Percentiles rank a stretch among this genome's conserved stretches.
phyloP scores from a whole-genome alignment of 2,888 invertebrate species.

The Syrphus vitripennis region DNA sequence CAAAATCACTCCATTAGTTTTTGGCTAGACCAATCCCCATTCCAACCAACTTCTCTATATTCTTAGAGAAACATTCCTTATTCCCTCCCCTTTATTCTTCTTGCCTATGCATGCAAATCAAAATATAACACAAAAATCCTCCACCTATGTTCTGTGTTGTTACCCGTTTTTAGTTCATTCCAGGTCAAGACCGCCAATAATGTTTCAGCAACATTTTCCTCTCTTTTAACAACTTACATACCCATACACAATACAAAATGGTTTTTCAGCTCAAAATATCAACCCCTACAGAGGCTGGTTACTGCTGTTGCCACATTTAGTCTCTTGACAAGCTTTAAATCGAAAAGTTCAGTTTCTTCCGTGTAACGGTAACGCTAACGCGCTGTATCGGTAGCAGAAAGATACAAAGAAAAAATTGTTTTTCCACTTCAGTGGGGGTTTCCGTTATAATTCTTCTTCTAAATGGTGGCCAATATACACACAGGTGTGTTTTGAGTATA shows the following conservation, averaged over 20 bases:
- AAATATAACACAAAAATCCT: neutral
- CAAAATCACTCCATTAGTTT: neutral
- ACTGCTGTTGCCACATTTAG: constrained; percentile 48
- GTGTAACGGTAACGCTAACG: constrained; percentile 36
- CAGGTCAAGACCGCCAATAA: constrained; percentile 19
- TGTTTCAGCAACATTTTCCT: constrained; percentile 59
- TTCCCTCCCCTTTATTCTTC: neutral
- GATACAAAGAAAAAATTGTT: neutral
- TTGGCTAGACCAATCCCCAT: neutral
- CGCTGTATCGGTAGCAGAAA: neutral
- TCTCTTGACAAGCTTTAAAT: constrained; percentile 68
- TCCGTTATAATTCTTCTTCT: constrained; percentile 4
- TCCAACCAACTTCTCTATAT: neutral
- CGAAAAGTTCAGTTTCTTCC: constrained; percentile 61
- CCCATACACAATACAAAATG: neutral
- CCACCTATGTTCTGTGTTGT: neutral
- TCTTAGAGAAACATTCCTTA: neutral
- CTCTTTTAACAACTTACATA: neutral
- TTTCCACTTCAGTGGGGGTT: constrained; percentile 18
- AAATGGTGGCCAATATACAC: constrained; percentile 27
- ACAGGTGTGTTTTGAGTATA: constrained; percentile 54
- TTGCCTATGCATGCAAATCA: constrained; percentile 6
- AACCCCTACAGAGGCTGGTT: constrained; percentile 32
- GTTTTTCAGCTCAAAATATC: constrained; percentile 29
- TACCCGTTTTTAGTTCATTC: constrained; percentile 40